phyloP scores from a whole-genome alignment of 2,113 vertebrate species.

The Numenius arquata region DNA sequence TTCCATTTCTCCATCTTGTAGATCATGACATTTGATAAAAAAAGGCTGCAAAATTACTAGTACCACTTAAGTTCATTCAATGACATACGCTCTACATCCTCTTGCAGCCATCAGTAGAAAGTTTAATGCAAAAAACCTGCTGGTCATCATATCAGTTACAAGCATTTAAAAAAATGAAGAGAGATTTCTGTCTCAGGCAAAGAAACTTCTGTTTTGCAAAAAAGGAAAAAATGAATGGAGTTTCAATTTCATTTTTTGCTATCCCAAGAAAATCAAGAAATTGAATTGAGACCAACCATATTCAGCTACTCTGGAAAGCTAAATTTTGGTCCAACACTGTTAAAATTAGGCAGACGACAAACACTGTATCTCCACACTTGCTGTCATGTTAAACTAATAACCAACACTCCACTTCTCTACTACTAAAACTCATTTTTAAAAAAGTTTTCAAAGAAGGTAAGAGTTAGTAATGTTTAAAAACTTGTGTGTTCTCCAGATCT shows the following conservation, averaged over 20 bases:
- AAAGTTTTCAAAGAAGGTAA: not conserved
- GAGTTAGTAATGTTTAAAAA: not conserved
- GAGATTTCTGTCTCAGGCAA: not conserved
- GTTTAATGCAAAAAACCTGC: not conserved
- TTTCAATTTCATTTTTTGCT: not conserved
- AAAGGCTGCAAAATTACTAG: not conserved
- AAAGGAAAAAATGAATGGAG: not conserved
- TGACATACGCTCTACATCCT: not conserved
- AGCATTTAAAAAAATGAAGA: not conserved
- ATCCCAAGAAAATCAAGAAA: not conserved
- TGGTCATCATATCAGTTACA: not conserved
- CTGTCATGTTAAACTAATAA: not conserved
- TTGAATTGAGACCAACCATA: not conserved
- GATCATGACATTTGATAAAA: not conserved
- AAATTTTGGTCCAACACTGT: not conserved
- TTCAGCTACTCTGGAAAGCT: not conserved
- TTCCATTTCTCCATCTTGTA: not conserved
- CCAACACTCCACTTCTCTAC: not conserved
- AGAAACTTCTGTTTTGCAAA: not conserved
- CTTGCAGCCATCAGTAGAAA: not conserved
- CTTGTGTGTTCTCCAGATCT: fast-evolving
- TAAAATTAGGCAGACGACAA: not conserved
- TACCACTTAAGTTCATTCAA: not conserved
- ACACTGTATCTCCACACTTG: not conserved
- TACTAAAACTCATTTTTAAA: not conserved